Base-by-base conservation (phyloP, 2,888 invertebrate genomes). In the Thymelicus lineola region DNA sequence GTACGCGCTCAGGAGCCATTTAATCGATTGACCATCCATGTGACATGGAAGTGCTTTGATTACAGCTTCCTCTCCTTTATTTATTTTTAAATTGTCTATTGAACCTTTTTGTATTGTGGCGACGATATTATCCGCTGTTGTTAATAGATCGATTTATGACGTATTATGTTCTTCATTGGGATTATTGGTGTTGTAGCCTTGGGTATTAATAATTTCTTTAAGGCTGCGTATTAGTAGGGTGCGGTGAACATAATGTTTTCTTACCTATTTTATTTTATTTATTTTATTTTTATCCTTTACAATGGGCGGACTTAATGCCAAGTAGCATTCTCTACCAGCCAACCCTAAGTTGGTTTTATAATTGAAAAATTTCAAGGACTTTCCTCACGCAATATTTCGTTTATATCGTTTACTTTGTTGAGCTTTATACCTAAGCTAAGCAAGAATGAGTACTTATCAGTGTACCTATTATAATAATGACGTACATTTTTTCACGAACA, bases 11-110 rank as follows among this genome's bases (percentile, higher is more conserved):
- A 78, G 78, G 78, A 77, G 79, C 82, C 82, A 85, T 87, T 85
- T 86, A 88, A 89, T 88, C 87, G 88, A 89, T 90, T 90, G 90
- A 86, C 88, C 88, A 86, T 83, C 85, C 87, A 86, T 86, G 83
- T 82, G 82, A 82, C 82, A 77, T 86, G 87, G 84, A 89, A 86
- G 82, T 86, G 86, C 90, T 88, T 88, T 92, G 86, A 91, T 91
- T 89, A 83, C 82, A 82, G 87, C 86, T 90, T 91, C 91, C 91
- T 89, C 85, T 82, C 86, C 79, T 88, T 84, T 87, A 87, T 90
- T 85, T 87, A 89, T 89, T 88, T 90, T 86, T 86, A 88, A 88
- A 87, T 83, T 84, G 83, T 83, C 77, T 77, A 80, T 80, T 77
- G 77, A 77, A 74, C 74, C 80, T 80, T 82, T 87, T 82, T 85